Evolutionary conservation across 1,140 invertebrate genomes (phyloP).

Genomic region (Drosophila nannoptera): DNA sequence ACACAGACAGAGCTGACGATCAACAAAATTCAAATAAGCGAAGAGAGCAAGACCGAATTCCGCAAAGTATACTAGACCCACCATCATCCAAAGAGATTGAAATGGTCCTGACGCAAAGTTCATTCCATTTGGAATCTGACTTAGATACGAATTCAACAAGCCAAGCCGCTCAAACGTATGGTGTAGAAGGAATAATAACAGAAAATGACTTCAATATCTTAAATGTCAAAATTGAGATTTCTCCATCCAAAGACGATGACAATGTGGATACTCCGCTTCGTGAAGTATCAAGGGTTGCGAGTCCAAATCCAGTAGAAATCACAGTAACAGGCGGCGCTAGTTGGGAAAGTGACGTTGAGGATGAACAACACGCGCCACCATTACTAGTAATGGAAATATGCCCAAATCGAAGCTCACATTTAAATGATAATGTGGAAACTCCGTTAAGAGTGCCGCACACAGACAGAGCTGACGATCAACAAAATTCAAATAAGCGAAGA

Average conservation of each 20-base stretch:
- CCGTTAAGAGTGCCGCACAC: not conserved
- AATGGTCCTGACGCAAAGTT: too few relatives aligned
- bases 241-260: constrained; percentile 22
- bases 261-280: constrained; percentile 36
- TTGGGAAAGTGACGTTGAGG: constrained; percentile 46
- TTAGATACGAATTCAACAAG: too few relatives aligned
- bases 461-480: too few relatives aligned
- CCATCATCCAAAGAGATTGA: too few relatives aligned
- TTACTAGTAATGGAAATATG: not conserved
- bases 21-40: not conserved
- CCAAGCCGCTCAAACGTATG: too few relatives aligned
- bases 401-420: not conserved
- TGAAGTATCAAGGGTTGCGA: not conserved
- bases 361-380: not conserved
- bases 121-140: too few relatives aligned
- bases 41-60: too few relatives aligned
- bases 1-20: not conserved
- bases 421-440: not conserved
- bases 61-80: too few relatives aligned
- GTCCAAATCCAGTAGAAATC: not conserved
- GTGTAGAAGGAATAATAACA: too few relatives aligned
- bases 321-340: not conserved
- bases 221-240: not conserved
- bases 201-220: too few relatives aligned
- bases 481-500: too few relatives aligned